Base-by-base conservation (phyloP, 2,113 vertebrate species). In the Hymenochirus boettgeri region DNA sequence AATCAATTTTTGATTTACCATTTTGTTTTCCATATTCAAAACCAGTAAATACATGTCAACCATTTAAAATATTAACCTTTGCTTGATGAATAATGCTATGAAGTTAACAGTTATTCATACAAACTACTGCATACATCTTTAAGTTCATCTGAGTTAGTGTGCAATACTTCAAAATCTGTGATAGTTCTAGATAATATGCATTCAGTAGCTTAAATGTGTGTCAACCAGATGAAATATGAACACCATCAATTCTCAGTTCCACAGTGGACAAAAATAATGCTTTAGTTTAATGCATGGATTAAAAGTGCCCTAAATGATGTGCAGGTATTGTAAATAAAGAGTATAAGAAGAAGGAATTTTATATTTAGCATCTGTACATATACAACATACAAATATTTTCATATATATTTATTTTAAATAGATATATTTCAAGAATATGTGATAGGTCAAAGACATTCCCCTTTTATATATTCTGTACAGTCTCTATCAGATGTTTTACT, bases 281-380 rank as follows among this genome's bases (percentile, higher is more conserved):
- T 25, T 59, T 59, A 59, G 56, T 67, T 59, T 67, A 67, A 67
- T 67, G 64, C 64, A 67, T 59, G 52, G 47, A 67, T 59, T n/a
- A 67, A 67, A 47, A 52, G 46, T 59, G 57, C 45, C 59, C 46
- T 52, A 46, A 67, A 59, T 52, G 23, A 51, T 59, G 22, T 67
- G 25, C 42, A 23, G 33, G 47, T 27, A 66, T 23, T 66, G 55
- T 39, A 39, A 35, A 39, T 59, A 33, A 42, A 35, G n/a, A n/a
- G n/a, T n/a, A n/a, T n/a, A n/a, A n/a, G n/a, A n/a, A n/a, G n/a
- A n/a, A n/a, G n/a, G n/a, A n/a, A n/a, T n/a, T n/a, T n/a, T n/a
- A n/a, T n/a, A n/a, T n/a, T n/a, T n/a, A n/a, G n/a, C n/a, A n/a
- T n/a, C n/a, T n/a, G n/a, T n/a, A n/a, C n/a, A n/a, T n/a, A n/a